These are phyloP conservation scores for Patiria miniata DNA, from an alignment of 35 echinoderm and acorn worm species.

Conservation along the genomic window DNA sequence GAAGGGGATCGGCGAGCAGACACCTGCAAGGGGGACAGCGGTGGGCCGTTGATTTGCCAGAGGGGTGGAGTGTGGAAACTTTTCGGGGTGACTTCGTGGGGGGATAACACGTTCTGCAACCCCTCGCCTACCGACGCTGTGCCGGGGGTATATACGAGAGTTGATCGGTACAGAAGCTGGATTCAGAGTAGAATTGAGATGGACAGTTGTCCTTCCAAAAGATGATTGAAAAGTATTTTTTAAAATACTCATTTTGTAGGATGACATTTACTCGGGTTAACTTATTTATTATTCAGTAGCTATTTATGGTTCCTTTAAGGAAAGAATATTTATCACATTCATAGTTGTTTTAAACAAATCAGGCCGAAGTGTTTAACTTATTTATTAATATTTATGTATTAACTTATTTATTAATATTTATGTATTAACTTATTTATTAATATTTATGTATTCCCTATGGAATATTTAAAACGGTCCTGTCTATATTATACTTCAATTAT, in stretches of 20 bases:
- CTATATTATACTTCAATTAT: too few relatives aligned
- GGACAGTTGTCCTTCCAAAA: neutral
- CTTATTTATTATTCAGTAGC: too few relatives aligned
- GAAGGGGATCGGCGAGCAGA: slow-evolving; percentile 41
- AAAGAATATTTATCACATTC: neutral
- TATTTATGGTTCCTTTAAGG: neutral
- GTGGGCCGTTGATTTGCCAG: slow-evolving; percentile 80
- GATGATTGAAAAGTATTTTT: too few relatives aligned
- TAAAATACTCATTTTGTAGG: too few relatives aligned
- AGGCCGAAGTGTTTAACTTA: too few relatives aligned
- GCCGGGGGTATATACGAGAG: slow-evolving; percentile 72
- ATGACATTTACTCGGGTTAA: too few relatives aligned
- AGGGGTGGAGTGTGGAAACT: slow-evolving; percentile 54
- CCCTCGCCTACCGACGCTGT: slow-evolving; percentile 20
- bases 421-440: too few relatives aligned
- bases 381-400: too few relatives aligned
- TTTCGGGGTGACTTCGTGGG: slow-evolving; percentile 85
- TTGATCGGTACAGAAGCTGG: slow-evolving; percentile 67
- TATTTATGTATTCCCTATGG: too few relatives aligned
- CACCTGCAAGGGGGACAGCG: slow-evolving; percentile 87
- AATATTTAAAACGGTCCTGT: too few relatives aligned
- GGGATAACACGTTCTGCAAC: slow-evolving; percentile 76
- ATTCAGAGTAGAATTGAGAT: slow-evolving; percentile 60
- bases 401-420: too few relatives aligned
- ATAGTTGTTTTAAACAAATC: too few relatives aligned